These are phyloP conservation scores for Noctua pronuba DNA, from an alignment of 2,888 invertebrate genomes.

Conservation along the genomic window DNA sequence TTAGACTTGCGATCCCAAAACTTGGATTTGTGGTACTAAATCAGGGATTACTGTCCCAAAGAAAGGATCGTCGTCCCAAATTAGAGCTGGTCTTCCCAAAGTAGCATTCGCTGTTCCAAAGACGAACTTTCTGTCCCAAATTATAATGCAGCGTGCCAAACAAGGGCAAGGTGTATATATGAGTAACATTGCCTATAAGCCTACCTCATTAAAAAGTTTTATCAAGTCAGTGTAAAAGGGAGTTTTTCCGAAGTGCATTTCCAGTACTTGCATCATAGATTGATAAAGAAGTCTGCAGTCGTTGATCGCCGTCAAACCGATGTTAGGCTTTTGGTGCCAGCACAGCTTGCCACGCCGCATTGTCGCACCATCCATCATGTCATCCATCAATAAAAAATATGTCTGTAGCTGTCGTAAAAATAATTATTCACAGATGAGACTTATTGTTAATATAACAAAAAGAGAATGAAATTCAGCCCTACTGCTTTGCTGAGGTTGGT, in stretches of 20 bases:
- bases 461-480: too few species aligned
- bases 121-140: neutral
- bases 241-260: conserved; percentile 18
- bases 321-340: conserved; percentile 27
- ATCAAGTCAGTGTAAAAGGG: conserved; percentile 21
- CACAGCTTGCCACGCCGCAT: conserved; percentile 36
- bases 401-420: conserved; percentile 30
- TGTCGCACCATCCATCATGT: conserved; percentile 33
- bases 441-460: too few species aligned
- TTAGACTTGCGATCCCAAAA: neutral
- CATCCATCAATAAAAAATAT: conserved; percentile 8
- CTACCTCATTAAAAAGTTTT: conserved; percentile 23
- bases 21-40: neutral
- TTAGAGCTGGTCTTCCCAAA: neutral
- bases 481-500: too few species aligned
- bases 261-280: conserved; percentile 16
- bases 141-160: neutral
- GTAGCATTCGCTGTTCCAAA: neutral
- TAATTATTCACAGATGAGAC: neutral
- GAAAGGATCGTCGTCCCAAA: neutral
- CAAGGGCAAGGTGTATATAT: too few species aligned
- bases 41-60: neutral
- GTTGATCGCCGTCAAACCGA: conserved; percentile 41
- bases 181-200: neutral
- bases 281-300: conserved; percentile 29